Conservation (phyloP, 2,797 vertebrate genomes). For the Furcifer pardalis region DNA sequence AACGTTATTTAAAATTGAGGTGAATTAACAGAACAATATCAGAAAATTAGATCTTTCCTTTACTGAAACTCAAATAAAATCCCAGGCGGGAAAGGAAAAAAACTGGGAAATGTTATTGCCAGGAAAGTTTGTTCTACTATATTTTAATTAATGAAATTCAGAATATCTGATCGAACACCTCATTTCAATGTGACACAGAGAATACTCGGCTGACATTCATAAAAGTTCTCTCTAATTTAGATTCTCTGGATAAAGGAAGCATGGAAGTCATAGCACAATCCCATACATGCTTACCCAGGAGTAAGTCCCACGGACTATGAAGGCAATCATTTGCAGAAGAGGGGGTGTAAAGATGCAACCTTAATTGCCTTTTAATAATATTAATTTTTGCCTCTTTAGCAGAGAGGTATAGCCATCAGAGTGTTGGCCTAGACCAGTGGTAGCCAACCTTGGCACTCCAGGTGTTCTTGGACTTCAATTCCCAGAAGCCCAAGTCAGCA, state of each 20-base stretch:
- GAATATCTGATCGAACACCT: background rate
- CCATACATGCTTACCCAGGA: background rate
- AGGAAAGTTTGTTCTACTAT: background rate
- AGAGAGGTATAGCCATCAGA: background rate
- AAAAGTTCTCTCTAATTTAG: background rate
- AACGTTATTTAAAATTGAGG: background rate
- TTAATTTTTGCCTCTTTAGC: background rate
- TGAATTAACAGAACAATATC: slow-evolving; percentile 11
- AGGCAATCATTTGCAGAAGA: background rate
- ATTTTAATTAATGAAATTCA: background rate
- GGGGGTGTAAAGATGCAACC: background rate
- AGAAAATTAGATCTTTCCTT: slow-evolving; percentile 7
- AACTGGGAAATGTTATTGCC: background rate
- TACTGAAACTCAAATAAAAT: background rate
- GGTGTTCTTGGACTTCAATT: too few species aligned
- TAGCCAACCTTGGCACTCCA: too few species aligned
- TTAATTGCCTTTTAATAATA: slow-evolving; percentile 11
- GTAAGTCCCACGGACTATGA: background rate
- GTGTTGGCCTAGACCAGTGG: background rate
- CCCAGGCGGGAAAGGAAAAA: background rate
- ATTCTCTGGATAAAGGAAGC: background rate
- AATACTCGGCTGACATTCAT: slow-evolving; percentile 7
- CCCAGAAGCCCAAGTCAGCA: too few species aligned
- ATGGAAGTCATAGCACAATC: background rate
- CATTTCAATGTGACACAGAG: background rate